phyloP scores from a whole-genome alignment of 2,888 invertebrate genomes.

The Sussaba pulchella region DNA sequence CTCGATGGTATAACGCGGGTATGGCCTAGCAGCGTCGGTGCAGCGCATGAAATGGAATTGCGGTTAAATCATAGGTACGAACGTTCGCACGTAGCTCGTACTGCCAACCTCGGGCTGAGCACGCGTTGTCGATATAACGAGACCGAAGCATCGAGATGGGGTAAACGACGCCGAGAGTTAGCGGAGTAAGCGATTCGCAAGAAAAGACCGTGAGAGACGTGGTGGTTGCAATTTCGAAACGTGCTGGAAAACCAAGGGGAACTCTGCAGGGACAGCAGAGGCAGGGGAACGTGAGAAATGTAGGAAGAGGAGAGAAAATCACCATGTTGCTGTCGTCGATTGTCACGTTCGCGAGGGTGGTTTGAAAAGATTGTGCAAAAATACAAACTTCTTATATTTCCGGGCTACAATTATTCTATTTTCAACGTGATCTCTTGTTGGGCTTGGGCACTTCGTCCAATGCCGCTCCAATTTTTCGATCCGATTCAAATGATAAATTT shows the following conservation, averaged over 20 bases:
- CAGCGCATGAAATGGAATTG: conserved; percentile 24
- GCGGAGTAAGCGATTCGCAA: conserved; percentile 45
- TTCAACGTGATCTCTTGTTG: no score
- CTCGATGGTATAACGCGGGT: not conserved
- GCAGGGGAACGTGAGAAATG: not conserved
- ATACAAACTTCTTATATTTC: no score
- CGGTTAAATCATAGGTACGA: conserved; percentile 14
- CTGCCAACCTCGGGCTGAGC: conserved; percentile 48
- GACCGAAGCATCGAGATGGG: conserved; percentile 31
- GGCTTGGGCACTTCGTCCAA: no score
- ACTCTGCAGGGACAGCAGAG: conserved; percentile 20
- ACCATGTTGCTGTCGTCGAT: conserved; percentile 61
- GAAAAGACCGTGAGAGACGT: conserved; percentile 50
- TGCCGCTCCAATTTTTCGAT: no score
- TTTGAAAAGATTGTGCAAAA: no score
- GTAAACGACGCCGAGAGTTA: conserved; percentile 15
- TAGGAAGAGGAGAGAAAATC: conserved; percentile 45
- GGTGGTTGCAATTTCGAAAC: conserved; percentile 38
- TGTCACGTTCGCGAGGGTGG: no score
- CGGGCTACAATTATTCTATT: no score
- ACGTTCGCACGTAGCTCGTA: conserved; percentile 12
- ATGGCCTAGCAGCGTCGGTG: not conserved
- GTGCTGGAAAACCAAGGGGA: conserved; percentile 54
- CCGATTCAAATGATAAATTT: no score
- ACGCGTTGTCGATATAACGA: conserved; percentile 54